phyloP scores from a whole-genome alignment of 2,113 vertebrate species.

The Mobula hypostoma region DNA sequence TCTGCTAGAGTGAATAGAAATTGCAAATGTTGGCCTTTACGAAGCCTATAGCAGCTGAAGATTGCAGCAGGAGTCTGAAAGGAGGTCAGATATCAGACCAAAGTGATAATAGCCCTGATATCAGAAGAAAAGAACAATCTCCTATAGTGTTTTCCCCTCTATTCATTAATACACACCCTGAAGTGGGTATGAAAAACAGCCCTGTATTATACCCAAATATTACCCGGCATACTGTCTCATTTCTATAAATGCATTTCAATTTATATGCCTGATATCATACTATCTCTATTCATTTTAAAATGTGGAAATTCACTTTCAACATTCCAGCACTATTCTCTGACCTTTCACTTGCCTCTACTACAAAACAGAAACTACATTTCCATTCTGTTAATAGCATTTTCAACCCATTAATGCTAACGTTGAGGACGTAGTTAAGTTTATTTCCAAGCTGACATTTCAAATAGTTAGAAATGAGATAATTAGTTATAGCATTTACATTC shows the following conservation, averaged over 20 bases:
- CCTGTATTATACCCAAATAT: background rate
- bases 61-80: background rate
- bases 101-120: background rate
- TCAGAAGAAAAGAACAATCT: background rate
- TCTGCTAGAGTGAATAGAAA: background rate
- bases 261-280: background rate
- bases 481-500: constrained; percentile 32
- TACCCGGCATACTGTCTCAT: background rate
- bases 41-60: background rate
- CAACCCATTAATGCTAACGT: constrained; percentile 15
- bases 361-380: constrained; percentile 3
- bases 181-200: background rate
- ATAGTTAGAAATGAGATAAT: constrained; percentile 24
- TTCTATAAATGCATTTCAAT: background rate
- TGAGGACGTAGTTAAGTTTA: constrained; percentile 7
- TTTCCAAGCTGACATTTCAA: constrained; percentile 9
- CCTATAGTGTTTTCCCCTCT: background rate
- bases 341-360: background rate
- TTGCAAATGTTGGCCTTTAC: background rate
- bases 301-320: background rate
- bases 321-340: background rate
- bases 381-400: background rate
- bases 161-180: background rate
- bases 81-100: background rate
- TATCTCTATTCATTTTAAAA: background rate